Evolutionary conservation across 2,888 invertebrate genomes (phyloP).

Genomic region (Aporophyla lueneburgensis): DNA sequence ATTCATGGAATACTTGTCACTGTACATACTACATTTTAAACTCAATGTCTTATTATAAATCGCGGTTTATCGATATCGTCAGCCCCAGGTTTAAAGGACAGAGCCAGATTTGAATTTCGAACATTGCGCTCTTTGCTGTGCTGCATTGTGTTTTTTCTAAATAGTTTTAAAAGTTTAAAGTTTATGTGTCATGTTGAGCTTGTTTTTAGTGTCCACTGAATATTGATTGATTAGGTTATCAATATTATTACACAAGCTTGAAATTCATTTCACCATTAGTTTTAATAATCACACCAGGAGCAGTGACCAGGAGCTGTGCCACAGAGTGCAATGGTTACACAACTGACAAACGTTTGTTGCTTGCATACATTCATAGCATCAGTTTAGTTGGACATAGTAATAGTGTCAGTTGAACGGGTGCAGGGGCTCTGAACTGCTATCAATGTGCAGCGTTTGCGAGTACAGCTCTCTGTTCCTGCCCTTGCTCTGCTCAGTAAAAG

Average conservation of each 20-base stretch:
- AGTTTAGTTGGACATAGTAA: background rate
- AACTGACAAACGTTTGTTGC: constrained; percentile 2
- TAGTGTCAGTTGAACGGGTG: background rate
- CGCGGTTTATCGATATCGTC: too few relatives aligned
- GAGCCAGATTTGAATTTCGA: too few relatives aligned
- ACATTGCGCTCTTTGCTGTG: too few relatives aligned
- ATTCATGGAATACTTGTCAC: background rate
- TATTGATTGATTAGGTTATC: constrained; percentile 24
- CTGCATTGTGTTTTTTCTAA: too few relatives aligned
- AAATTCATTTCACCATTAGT: constrained; percentile 7
- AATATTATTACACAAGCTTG: constrained; percentile 8
- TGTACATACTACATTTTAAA: background rate
- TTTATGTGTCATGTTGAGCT: too few relatives aligned
- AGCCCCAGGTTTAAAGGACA: too few relatives aligned
- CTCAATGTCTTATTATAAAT: too few relatives aligned
- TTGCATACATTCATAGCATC: background rate
- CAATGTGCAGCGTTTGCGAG: background rate
- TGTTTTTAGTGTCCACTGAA: too few relatives aligned
- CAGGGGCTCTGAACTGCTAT: background rate
- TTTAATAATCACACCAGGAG: constrained; percentile 18
- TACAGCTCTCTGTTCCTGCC: background rate
- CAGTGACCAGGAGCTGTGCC: constrained; percentile 5
- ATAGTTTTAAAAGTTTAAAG: too few relatives aligned
- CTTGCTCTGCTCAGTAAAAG: background rate
- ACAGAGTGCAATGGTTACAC: background rate